Evolutionary conservation across 2,888 invertebrate genomes (phyloP).

Genomic region (Xanthorhoe spadicearia): DNA sequence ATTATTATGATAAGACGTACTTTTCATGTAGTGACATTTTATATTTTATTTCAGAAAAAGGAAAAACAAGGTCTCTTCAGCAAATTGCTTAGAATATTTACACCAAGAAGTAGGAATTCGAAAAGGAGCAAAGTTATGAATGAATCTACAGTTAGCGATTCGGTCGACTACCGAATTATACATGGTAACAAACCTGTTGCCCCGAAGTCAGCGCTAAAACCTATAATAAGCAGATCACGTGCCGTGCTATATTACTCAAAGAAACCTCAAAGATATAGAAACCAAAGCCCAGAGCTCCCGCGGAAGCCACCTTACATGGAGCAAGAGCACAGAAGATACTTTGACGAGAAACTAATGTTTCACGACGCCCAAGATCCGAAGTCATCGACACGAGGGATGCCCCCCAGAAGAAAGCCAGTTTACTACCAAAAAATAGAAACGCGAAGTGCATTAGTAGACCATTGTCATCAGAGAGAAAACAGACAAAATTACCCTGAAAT

Average conservation of each 20-base stretch:
- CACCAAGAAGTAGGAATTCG: constrained; percentile 48
- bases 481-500: constrained; percentile 1
- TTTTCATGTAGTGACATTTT: not conserved
- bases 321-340: constrained; percentile 66
- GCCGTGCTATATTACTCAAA: constrained; percentile 51
- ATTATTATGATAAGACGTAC: not conserved
- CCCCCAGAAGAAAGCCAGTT: constrained; percentile 21
- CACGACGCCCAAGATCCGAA: constrained; percentile 44
- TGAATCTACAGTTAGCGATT: constrained; percentile 52
- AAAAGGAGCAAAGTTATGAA: constrained; percentile 27
- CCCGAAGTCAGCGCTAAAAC: constrained; percentile 23
- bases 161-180: constrained; percentile 63
- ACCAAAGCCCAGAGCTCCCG: constrained; percentile 41
- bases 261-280: constrained; percentile 35
- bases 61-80: constrained; percentile 58
- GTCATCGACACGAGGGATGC: constrained; percentile 42
- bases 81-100: constrained; percentile 66
- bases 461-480: not conserved
- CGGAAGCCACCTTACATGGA: constrained; percentile 61
- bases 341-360: constrained; percentile 63
- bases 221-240: constrained; percentile 43
- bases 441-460: constrained; percentile 51
- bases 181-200: constrained; percentile 57
- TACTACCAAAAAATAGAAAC: constrained; percentile 59
- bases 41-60: constrained; percentile 38